Conservation (phyloP, 2,113 vertebrate genomes). For the Propithecus coquereli region DNA sequence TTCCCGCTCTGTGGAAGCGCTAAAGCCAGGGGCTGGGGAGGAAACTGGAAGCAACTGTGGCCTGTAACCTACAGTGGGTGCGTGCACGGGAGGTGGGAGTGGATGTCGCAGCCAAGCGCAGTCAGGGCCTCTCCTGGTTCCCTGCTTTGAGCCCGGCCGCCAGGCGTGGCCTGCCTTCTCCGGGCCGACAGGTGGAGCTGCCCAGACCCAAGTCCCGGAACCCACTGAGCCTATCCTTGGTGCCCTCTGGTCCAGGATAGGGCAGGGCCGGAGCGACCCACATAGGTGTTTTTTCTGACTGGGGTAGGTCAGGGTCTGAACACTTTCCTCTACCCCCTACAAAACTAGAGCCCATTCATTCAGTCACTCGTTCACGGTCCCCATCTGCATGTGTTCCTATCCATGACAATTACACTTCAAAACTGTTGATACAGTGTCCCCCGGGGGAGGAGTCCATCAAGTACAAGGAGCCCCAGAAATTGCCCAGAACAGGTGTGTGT, state of each 20-base stretch:
- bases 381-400: too few relatives aligned
- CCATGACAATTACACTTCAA: not conserved
- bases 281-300: not conserved
- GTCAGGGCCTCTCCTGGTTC: not conserved
- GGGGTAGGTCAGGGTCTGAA: not conserved
- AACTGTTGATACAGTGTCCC: not conserved
- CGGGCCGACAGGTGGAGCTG: not conserved
- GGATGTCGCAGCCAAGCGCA: not conserved
- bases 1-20: accelerated
- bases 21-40: not conserved
- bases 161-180: not conserved
- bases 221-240: not conserved
- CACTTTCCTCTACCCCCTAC: not conserved
- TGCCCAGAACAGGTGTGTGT: not conserved
- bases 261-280: not conserved
- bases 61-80: too few relatives aligned
- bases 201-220: not conserved
- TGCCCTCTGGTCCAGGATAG: too few relatives aligned
- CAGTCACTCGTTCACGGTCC: not conserved
- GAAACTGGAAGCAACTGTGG: not conserved
- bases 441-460: not conserved
- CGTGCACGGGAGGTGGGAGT: accelerated
- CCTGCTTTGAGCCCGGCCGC: not conserved
- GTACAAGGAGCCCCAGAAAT: not conserved
- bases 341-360: not conserved